phyloP scores from a whole-genome alignment of 2,888 invertebrate genomes.

The Dastarcus helophoroides region DNA sequence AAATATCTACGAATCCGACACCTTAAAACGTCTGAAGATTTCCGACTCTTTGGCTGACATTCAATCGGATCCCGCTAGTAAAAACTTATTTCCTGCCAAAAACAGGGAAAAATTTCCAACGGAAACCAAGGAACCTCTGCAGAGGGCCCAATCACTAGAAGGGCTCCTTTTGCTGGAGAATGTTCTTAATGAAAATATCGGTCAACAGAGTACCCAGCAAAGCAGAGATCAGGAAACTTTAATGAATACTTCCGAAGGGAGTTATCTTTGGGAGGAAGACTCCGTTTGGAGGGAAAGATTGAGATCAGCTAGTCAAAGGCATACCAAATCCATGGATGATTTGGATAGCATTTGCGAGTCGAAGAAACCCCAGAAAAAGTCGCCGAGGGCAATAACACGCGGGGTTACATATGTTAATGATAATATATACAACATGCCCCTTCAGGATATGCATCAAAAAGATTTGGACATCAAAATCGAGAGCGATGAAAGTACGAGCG shows the following conservation, averaged over 20 bases:
- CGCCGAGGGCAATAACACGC: slow-evolving; percentile 42
- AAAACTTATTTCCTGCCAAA: slow-evolving; percentile 33
- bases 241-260: slow-evolving; percentile 41
- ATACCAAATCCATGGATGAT: slow-evolving; percentile 74
- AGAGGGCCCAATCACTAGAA: slow-evolving; percentile 47
- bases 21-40: slow-evolving; percentile 47
- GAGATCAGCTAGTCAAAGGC: slow-evolving; percentile 65
- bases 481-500: slow-evolving; percentile 35
- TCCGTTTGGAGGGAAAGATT: slow-evolving; percentile 70
- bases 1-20: slow-evolving; percentile 61
- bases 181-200: slow-evolving; percentile 29
- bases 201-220: slow-evolving; percentile 5
- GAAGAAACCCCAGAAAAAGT: slow-evolving; percentile 25
- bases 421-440: slow-evolving; percentile 44
- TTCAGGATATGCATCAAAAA: slow-evolving; percentile 30
- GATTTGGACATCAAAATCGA: slow-evolving; percentile 37
- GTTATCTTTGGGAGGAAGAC: slow-evolving; percentile 76
- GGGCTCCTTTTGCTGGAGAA: slow-evolving; percentile 46
- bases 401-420: slow-evolving; percentile 73
- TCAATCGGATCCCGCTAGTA: slow-evolving; percentile 38
- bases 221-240: slow-evolving; percentile 1
- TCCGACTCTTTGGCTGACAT: slow-evolving; percentile 41
- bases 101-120: slow-evolving; percentile 27
- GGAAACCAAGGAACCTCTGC: slow-evolving; percentile 26
- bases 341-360: slow-evolving; percentile 46